A percentile compares a stretch with the other conserved stretches of the same genome.
Evolutionary conservation across 2,888 invertebrate species (phyloP).

Genomic region (Euzophera pinguis): DNA sequence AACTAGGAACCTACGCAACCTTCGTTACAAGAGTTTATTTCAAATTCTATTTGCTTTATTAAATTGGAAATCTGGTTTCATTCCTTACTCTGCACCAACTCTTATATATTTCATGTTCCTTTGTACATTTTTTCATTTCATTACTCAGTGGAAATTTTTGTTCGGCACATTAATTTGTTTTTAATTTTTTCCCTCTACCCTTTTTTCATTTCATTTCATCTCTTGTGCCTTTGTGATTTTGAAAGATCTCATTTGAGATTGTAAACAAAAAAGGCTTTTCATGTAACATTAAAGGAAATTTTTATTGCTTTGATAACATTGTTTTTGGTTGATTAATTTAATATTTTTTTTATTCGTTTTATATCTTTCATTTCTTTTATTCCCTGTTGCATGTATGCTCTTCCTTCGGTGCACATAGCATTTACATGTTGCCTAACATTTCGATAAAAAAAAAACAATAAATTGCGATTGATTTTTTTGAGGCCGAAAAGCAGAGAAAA

Average conservation of each 20-base stretch:
- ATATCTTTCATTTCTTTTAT: no score
- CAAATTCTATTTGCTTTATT: constrained; percentile 38
- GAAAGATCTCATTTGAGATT: constrained; percentile 34
- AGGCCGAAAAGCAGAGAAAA: no score
- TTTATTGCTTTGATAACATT: not conserved
- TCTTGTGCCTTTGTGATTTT: constrained; percentile 34
- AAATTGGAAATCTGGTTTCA: constrained; percentile 58
- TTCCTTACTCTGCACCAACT: constrained; percentile 18
- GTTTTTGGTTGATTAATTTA: not conserved
- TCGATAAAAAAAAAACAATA: no score
- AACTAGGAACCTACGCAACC: constrained; percentile 5
- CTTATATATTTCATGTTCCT: constrained; percentile 17
- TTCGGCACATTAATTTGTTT: constrained; percentile 41
- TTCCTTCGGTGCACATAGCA: no score
- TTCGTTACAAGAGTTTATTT: constrained; percentile 23
- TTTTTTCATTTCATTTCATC: constrained; percentile 30
- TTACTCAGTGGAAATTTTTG: constrained; percentile 33
- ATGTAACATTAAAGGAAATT: not conserved
- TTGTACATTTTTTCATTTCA: constrained; percentile 24
- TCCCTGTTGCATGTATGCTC: no score
- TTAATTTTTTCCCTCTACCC: constrained; percentile 39
- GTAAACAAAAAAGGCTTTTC: constrained; percentile 5
- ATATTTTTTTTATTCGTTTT: not conserved
- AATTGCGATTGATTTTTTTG: no score
- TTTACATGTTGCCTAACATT: no score